Evolutionary conservation across 2,888 invertebrate species (phyloP), one percentile per base, ranked within the genome.

Genomic region (Dicyrtoma fusca): DNA sequence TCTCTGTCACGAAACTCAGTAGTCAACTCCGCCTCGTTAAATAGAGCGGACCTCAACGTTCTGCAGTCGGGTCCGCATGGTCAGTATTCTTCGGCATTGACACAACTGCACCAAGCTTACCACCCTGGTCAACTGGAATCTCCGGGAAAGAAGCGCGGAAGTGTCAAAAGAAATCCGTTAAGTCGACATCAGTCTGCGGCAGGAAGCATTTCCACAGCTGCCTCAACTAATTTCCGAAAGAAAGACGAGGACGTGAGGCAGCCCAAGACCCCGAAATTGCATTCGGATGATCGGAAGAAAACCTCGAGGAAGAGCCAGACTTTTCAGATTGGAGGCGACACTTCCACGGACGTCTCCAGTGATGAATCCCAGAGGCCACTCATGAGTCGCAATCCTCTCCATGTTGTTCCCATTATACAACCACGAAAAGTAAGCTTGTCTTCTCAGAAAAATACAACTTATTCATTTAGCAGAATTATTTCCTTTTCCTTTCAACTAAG

Each of bases 311-410:
- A 63, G 26, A 59, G 47, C 3, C 44, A 55, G 34, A 57, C 42
- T 59, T 51, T 68, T 25, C 47, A 45, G 8, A 45, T 69, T 44
- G 65, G 65, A 1, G 61, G 62, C 3, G 79, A 78, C 1, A 74
- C 72, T 19, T 77, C 80, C 0, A 78, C 76, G 59, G 79, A 80
- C 19, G 75, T 77, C 10, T 78, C 78, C 0, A 80, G 80, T 74
- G 80, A 80, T 57, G 80, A 80, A 61, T 77, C 77, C 42, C 77
- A 79, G 71, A 80, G 76, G 53, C 79, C 80, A 25, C 65, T 80
- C 1, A 78, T 80, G 1, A 75, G 71, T 74, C 13, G 34, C 8
- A 34, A 34, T 34, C 8, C 34, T 5, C 4, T 3, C 4, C 34
- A 34, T 34, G 4, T 8, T 5, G 34, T 8, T 5, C 4, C 8